phyloP scores from a whole-genome alignment of 2,888 invertebrate genomes.

The Trachelus troglodyta region DNA sequence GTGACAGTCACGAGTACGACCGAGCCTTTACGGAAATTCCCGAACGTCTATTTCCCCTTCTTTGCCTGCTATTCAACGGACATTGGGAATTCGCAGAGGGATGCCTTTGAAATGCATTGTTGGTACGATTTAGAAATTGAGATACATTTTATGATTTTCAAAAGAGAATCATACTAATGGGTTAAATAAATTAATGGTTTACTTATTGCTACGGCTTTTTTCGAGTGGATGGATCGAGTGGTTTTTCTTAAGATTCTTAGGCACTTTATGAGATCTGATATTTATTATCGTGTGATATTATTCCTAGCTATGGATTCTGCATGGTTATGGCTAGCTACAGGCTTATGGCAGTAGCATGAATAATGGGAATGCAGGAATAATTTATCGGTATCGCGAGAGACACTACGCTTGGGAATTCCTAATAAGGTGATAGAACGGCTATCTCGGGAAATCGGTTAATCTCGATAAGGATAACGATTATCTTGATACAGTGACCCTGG shows the following conservation, averaged over 20 bases:
- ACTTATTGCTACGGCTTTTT: not conserved
- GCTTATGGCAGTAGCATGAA: constrained; percentile 55
- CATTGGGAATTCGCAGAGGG: not conserved
- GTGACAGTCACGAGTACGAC: constrained; percentile 6
- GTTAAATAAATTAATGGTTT: not conserved
- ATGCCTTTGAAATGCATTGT: not conserved
- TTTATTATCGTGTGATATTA: not conserved
- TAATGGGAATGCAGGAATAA: constrained; percentile 57
- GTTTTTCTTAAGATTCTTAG: not conserved
- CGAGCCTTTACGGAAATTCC: constrained; percentile 2
- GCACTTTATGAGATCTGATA: not conserved
- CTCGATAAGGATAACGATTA: constrained; percentile 49
- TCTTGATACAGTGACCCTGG: constrained; percentile 21
- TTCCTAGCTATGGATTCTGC: constrained; percentile 34
- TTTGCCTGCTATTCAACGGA: not conserved
- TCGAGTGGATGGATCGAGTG: not conserved
- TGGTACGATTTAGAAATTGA: not conserved
- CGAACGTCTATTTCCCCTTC: not conserved
- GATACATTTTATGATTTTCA: not conserved
- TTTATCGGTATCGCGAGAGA: constrained; percentile 52
- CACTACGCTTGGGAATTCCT: constrained; percentile 31
- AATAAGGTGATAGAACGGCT: constrained; percentile 46
- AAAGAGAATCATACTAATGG: not conserved
- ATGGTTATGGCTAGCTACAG: constrained; percentile 31
- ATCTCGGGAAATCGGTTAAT: constrained; percentile 47